Percentiles rank a stretch among this genome's conserved stretches.
Evolutionary conservation across 2,888 invertebrate genomes (phyloP).

Genomic region (Latrodectus elegans): DNA sequence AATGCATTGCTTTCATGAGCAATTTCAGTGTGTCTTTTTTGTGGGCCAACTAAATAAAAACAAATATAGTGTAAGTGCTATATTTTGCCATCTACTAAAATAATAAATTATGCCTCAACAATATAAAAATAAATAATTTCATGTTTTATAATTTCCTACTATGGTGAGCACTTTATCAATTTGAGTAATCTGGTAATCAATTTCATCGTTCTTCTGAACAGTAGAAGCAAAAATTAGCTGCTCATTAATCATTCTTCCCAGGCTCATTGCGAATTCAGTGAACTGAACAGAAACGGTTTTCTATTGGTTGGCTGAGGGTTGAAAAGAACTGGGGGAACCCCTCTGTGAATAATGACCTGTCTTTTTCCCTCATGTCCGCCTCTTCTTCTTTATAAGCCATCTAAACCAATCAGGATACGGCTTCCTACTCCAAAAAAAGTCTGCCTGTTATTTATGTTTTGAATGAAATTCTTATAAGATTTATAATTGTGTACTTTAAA

Average conservation of each 20-base stretch:
- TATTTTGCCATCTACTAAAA: no score
- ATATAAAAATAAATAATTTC: no score
- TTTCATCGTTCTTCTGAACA: no score
- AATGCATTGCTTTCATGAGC: no score
- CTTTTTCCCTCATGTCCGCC: slow-evolving; percentile 18
- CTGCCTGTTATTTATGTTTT: neutral
- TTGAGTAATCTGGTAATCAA: no score
- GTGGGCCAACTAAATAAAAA: no score
- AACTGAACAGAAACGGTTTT: slow-evolving; percentile 36
- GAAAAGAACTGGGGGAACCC: slow-evolving; percentile 32
- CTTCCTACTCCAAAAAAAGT: neutral
- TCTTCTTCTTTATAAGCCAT: slow-evolving; percentile 12
- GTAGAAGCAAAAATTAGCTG: neutral
- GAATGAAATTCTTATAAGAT: neutral
- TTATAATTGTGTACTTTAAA: no score
- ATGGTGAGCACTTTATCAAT: no score
- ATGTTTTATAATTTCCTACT: no score
- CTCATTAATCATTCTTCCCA: neutral
- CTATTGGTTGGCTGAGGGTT: slow-evolving; percentile 53
- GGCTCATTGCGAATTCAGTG: slow-evolving; percentile 59
- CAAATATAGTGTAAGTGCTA: no score
- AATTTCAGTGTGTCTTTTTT: no score
- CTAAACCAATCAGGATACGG: slow-evolving; percentile 16
- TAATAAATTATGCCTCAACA: no score
- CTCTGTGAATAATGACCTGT: slow-evolving; percentile 53